Percentiles rank a stretch among this genome's conserved stretches.
phyloP scores from a whole-genome alignment of 2,113 vertebrate species.

The Pachypanchax playfairii region DNA sequence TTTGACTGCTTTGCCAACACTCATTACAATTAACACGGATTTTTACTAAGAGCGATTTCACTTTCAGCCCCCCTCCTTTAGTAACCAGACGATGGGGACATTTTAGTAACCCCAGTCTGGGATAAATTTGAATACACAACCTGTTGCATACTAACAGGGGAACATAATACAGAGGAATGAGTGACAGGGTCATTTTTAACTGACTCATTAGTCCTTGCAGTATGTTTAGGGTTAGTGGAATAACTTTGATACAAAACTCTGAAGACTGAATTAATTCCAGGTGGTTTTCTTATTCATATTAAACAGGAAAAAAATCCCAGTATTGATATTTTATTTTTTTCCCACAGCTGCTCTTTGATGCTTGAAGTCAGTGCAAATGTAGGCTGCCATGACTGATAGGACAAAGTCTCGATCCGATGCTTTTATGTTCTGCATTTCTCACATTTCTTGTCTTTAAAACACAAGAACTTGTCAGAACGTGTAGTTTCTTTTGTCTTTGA shows the following conservation, averaged over 20 bases:
- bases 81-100: conserved; percentile 56
- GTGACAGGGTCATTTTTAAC: conserved; percentile 20
- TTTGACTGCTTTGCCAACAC: conserved; percentile 69
- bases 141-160: conserved; percentile 38
- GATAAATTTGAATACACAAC: conserved; percentile 66
- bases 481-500: conserved; percentile 57
- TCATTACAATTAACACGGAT: conserved; percentile 72
- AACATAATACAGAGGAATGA: conserved; percentile 29
- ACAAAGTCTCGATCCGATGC: conserved; percentile 25
- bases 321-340: conserved; percentile 14
- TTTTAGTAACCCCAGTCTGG: conserved; percentile 48
- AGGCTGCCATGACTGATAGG: conserved; percentile 45
- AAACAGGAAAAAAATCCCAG: conserved; percentile 3
- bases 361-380: conserved; percentile 32
- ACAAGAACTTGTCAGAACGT: conserved; percentile 57
- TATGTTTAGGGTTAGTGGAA: conserved; percentile 1
- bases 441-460: conserved; percentile 51
- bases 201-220: not conserved
- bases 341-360: conserved; percentile 42
- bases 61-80: conserved; percentile 40
- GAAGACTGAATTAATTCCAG: conserved; percentile 17
- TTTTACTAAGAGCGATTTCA: conserved; percentile 61
- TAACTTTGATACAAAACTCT: conserved; percentile 21
- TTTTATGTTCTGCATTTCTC: conserved; percentile 50
- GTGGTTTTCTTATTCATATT: conserved; percentile 27